phyloP scores from a whole-genome alignment of 2,888 invertebrate species.

The Acanthosepion pharaonis region DNA sequence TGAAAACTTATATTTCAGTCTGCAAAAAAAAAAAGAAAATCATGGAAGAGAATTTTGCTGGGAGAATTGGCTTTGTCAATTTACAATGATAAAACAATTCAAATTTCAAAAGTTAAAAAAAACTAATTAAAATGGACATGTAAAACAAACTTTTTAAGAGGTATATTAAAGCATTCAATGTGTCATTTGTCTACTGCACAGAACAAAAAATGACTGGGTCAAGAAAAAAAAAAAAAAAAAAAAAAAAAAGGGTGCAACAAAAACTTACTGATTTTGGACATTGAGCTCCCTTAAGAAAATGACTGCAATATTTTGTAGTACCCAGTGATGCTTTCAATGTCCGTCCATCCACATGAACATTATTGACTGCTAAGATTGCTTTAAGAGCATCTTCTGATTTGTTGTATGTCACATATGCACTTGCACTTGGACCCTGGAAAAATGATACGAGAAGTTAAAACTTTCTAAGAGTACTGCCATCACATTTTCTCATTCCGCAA shows the following conservation, averaged over 20 bases:
- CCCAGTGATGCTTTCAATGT: slow-evolving; percentile 97
- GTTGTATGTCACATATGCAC: slow-evolving; percentile 97
- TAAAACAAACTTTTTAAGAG: too few relatives aligned
- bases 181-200: background rate
- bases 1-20: too few relatives aligned
- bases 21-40: too few relatives aligned
- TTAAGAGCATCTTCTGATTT: slow-evolving; percentile 91
- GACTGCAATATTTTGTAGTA: slow-evolving; percentile 99
- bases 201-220: background rate
- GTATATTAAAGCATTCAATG: too few relatives aligned
- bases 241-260: background rate
- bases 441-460: too few relatives aligned
- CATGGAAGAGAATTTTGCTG: too few relatives aligned
- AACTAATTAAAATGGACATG: too few relatives aligned
- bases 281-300: slow-evolving; percentile 97
- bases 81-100: too few relatives aligned
- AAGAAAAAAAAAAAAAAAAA: slow-evolving; percentile 48
- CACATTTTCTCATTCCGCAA: too few relatives aligned
- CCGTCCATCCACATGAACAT: slow-evolving; percentile 94
- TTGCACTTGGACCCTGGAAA: slow-evolving; percentile 75
- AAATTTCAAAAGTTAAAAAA: too few relatives aligned
- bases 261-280: slow-evolving; percentile 88
- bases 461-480: too few relatives aligned
- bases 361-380: slow-evolving; percentile 97
- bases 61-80: too few relatives aligned